These are phyloP conservation scores for Tipula helvola DNA, from an alignment of 2,888 invertebrate genomes.

Conservation along the genomic window DNA sequence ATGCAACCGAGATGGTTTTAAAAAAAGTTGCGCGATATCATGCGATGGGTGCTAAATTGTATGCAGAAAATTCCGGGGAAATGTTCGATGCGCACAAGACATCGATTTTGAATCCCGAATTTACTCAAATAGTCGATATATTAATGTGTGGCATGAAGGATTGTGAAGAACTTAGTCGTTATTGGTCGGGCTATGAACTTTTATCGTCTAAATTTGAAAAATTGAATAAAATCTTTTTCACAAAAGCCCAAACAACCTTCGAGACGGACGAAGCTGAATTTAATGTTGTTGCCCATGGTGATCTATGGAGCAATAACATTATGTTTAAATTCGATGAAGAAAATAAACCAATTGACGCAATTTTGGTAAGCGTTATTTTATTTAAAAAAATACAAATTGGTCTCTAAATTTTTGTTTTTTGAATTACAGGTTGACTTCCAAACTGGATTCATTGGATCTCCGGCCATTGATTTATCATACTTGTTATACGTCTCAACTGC, in stretches of 20 bases:
- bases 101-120: background rate
- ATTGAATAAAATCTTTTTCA: background rate
- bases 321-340: background rate
- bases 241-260: background rate
- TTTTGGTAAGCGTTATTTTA: background rate
- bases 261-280: background rate
- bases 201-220: background rate
- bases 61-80: background rate
- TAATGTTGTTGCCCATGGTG: background rate
- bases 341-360: background rate
- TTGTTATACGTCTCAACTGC: background rate
- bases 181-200: background rate
- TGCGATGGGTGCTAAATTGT: background rate
- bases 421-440: slow-evolving; percentile 6
- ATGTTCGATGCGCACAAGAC: background rate
- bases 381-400: background rate
- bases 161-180: background rate
- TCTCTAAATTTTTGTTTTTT: background rate
- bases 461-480: slow-evolving; percentile 5
- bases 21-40: background rate
- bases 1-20: background rate
- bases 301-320: background rate
- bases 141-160: background rate
- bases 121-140: background rate
- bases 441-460: background rate